phyloP scores from a whole-genome alignment of 1,140 invertebrate genomes.

The Papilio polytes region DNA sequence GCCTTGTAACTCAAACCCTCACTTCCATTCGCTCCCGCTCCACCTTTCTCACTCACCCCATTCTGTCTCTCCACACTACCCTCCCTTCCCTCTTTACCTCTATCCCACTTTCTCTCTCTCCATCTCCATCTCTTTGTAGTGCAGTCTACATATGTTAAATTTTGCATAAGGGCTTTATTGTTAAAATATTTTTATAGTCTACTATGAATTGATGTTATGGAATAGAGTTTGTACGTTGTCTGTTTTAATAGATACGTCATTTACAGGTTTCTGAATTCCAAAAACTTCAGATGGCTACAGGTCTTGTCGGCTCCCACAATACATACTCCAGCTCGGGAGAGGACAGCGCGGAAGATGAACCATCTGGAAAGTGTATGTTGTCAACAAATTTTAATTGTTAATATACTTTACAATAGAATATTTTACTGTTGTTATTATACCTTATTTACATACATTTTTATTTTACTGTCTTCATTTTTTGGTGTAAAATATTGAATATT shows the following conservation, averaged over 20 bases:
- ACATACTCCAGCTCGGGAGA: constrained; percentile 76
- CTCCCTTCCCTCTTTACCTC: too few species aligned
- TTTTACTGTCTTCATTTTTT: too few species aligned
- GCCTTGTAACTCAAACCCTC: too few species aligned
- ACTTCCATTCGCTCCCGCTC: too few species aligned
- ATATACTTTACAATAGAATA: not conserved
- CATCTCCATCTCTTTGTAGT: not conserved
- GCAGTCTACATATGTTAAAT: too few species aligned
- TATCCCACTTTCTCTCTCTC: too few species aligned
- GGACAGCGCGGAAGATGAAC: constrained; percentile 70
- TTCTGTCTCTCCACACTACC: too few species aligned
- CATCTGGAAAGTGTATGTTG: constrained; percentile 65
- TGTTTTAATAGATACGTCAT: constrained; percentile 23
- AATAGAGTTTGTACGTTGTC: constrained; percentile 1
- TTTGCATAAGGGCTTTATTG: too few species aligned
- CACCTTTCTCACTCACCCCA: too few species aligned
- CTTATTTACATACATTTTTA: too few species aligned
- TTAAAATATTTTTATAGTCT: not conserved
- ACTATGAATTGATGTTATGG: not conserved
- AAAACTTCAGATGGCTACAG: constrained; percentile 77
- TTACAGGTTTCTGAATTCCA: constrained; percentile 79
- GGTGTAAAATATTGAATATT: too few species aligned
- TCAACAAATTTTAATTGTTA: constrained; percentile 15
- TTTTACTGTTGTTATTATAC: too few species aligned
- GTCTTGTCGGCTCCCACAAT: constrained; percentile 65